phyloP scores from a whole-genome alignment of 2,113 vertebrate species.

The Chrysemys picta region DNA sequence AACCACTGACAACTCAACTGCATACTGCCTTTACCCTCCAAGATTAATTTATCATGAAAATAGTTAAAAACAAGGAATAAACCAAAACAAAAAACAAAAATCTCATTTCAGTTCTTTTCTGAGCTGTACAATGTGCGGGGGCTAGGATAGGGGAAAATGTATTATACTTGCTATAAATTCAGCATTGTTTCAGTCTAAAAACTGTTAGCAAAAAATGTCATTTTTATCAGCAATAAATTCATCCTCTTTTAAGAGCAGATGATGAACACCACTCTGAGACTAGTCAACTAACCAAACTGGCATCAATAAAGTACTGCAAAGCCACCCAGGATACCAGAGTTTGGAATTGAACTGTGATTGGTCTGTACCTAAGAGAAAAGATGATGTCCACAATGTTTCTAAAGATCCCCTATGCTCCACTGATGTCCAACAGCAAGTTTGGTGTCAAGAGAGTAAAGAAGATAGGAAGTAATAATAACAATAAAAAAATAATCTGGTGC shows the following conservation, averaged over 20 bases:
- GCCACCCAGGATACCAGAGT: constrained; percentile 41
- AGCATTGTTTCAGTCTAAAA: constrained; percentile 35
- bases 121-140: constrained; percentile 36
- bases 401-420: constrained; percentile 56
- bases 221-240: constrained; percentile 27
- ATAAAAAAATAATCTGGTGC: constrained; percentile 86
- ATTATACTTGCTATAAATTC: constrained; percentile 27
- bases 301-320: constrained; percentile 37
- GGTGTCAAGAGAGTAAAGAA: constrained; percentile 76
- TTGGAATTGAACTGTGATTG: constrained; percentile 62
- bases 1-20: not conserved
- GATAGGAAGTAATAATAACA: constrained; percentile 83
- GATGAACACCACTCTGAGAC: constrained; percentile 3
- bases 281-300: constrained; percentile 26
- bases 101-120: constrained; percentile 12
- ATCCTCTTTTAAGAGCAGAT: constrained; percentile 51
- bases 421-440: constrained; percentile 78
- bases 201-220: constrained; percentile 27
- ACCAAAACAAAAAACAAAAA: constrained; percentile 30
- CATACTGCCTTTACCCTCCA: constrained; percentile 31
- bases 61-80: constrained; percentile 46
- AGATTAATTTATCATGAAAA: not conserved
- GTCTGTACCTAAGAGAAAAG: constrained; percentile 55
- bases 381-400: constrained; percentile 67
- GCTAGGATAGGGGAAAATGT: constrained; percentile 20